Conservation (phyloP, 1,140 invertebrate species). For the Drosophila miranda region DNA sequence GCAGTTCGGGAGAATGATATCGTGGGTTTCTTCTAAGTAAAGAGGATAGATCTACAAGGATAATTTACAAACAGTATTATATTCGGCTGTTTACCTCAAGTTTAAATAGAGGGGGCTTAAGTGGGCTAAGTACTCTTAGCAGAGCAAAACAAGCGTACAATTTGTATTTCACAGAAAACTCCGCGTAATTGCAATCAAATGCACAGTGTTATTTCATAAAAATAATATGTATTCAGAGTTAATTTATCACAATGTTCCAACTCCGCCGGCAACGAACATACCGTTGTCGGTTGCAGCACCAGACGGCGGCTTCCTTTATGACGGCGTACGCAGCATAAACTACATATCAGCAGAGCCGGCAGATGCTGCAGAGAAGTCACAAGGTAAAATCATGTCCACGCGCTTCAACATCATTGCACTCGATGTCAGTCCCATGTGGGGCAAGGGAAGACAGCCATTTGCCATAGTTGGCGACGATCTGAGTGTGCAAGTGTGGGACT, state of each 20-base stretch:
- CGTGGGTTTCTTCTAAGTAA: no score
- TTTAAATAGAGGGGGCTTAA: no score
- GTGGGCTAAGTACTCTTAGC: no score
- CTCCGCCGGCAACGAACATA: constrained; percentile 25
- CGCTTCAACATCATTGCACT: constrained; percentile 62
- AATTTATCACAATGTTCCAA: constrained; percentile 57
- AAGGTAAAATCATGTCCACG: constrained; percentile 68
- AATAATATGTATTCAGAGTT: constrained; percentile 43
- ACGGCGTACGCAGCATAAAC: constrained; percentile 68
- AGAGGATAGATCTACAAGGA: no score
- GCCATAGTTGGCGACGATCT: constrained; percentile 70
- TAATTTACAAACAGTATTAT: no score
- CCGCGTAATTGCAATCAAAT: not conserved
- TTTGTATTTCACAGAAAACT: no score
- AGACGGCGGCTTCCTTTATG: constrained; percentile 73
- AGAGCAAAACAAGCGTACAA: no score
- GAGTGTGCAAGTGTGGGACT: constrained; percentile 77
- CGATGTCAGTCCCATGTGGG: constrained; percentile 74
- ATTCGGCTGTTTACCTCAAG: no score
- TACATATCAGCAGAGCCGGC: constrained; percentile 53
- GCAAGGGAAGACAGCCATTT: constrained; percentile 51
- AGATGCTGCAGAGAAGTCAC: constrained; percentile 16
- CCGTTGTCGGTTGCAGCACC: constrained; percentile 59
- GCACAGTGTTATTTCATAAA: constrained; percentile 5
- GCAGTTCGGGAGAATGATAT: no score